A percentile compares a stretch with the other conserved stretches of the same genome.
Evolutionary conservation across 2,113 vertebrate genomes (phyloP).

Genomic region (Burhinus oedicnemus): DNA sequence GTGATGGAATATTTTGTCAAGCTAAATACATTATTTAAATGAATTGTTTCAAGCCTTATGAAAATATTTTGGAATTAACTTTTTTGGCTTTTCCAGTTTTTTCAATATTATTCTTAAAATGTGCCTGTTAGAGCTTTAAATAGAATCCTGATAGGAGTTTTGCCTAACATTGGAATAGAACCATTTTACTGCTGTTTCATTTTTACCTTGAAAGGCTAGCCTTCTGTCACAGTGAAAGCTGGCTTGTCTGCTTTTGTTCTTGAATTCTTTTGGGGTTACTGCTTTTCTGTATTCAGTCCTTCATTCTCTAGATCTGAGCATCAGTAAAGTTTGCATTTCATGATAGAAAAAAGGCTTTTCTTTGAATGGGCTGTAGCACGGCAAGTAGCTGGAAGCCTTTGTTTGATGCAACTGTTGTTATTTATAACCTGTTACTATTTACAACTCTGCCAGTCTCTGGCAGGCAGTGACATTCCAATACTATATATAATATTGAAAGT

Average conservation of each 20-base stretch:
- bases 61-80: neutral
- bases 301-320: neutral
- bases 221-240: neutral
- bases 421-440: slow-evolving; percentile 20
- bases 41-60: neutral
- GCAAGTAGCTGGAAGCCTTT: neutral
- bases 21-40: neutral
- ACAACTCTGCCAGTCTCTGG: neutral
- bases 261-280: neutral
- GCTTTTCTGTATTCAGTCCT: neutral
- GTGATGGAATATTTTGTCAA: neutral
- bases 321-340: neutral
- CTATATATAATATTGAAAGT: neutral
- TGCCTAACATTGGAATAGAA: neutral
- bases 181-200: neutral
- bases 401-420: neutral
- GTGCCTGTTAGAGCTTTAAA: neutral
- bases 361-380: neutral
- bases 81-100: neutral
- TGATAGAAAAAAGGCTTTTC: neutral
- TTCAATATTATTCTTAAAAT: neutral
- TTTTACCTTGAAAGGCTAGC: slow-evolving; percentile 1
- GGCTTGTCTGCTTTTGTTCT: neutral
- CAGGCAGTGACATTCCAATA: neutral
- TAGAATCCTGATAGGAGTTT: neutral